Evolutionary conservation across 2,113 vertebrate genomes (phyloP), one percentile per base, ranked within the genome.

Genomic region (Corythoichthys haematopterus): DNA sequence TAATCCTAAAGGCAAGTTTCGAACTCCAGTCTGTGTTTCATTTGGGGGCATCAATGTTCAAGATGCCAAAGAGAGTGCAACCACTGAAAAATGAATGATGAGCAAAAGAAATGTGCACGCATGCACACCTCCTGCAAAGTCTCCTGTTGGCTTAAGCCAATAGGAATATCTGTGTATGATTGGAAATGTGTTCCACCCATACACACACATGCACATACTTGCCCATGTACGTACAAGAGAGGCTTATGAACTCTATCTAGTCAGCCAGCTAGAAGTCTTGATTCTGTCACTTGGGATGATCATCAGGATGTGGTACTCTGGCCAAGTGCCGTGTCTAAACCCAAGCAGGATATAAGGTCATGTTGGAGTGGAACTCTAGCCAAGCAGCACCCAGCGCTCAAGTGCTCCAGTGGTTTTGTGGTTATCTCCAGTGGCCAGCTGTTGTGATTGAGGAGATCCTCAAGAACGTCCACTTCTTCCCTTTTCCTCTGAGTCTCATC

Each of bases 331-430:
- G 52, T 68, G 70, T 87, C 84, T 85, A 80, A 88, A 80, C 78
- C 80, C 77, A 66, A 78, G 71, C 87, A 86, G 85, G 87, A 90
- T 87, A 83, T 88, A 86, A 90, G 88, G 87, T 88, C 88, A 83
- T 88, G 88, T 88, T 77, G 83, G 83, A 88, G 87, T 83, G 87
- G 81, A 88, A 87, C 87, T 84, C 81, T 78, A 89, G 84, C 85
- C 87, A 81, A 78, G 88, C 84, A 80, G 84, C 81, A 80, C 83
- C 84, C 87, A 80, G 80, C 84, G 83, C 87, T 87, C 88, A 86
- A 88, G 88, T 87, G 85, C 84, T 83, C 80, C 84, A 72, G 88
- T 77, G 88, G 88, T 90, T 88, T 89, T 88, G 87, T 84, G 87
- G 88, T 90, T 88, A 90, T 90, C 88, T 86, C 80, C 85, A 82